phyloP scores from a whole-genome alignment of 2,797 vertebrate genomes.

The Linurgus olivaceus region DNA sequence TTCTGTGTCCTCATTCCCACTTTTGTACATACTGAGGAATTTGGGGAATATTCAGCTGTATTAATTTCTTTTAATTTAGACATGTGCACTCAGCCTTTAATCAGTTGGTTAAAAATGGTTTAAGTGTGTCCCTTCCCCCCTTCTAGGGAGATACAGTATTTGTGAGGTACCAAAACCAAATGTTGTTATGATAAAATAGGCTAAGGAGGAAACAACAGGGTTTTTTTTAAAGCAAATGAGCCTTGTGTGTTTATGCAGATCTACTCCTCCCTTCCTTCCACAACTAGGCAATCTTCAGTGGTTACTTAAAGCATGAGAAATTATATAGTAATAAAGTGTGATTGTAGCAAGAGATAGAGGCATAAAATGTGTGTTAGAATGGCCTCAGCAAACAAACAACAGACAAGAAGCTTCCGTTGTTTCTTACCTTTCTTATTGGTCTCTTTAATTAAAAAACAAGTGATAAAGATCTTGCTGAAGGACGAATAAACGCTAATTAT shows the following conservation, averaged over 20 bases:
- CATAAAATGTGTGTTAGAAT: neutral
- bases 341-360: slow-evolving; percentile 50
- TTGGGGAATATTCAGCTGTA: neutral
- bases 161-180: slow-evolving; percentile 26
- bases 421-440: slow-evolving; percentile 43
- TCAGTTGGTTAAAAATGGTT: neutral
- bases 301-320: slow-evolving; percentile 39
- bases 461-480: slow-evolving; percentile 55
- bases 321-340: slow-evolving; percentile 22
- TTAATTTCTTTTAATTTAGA: neutral
- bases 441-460: slow-evolving; percentile 50
- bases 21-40: neutral
- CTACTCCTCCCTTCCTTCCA: slow-evolving; percentile 48
- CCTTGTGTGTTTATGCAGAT: slow-evolving; percentile 24
- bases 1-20: neutral
- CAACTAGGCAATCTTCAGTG: slow-evolving; percentile 17
- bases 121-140: neutral
- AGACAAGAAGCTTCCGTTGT: slow-evolving; percentile 3
- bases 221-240: slow-evolving; percentile 40
- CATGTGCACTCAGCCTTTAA: neutral
- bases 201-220: slow-evolving; percentile 53
- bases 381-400: slow-evolving; percentile 21
- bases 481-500: neutral
- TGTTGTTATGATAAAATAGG: slow-evolving; percentile 59
- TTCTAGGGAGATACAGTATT: neutral